A percentile compares a stretch with the other conserved stretches of the same genome.
phyloP scores from a whole-genome alignment of 2,797 vertebrate genomes.

The Agapornis canus region DNA sequence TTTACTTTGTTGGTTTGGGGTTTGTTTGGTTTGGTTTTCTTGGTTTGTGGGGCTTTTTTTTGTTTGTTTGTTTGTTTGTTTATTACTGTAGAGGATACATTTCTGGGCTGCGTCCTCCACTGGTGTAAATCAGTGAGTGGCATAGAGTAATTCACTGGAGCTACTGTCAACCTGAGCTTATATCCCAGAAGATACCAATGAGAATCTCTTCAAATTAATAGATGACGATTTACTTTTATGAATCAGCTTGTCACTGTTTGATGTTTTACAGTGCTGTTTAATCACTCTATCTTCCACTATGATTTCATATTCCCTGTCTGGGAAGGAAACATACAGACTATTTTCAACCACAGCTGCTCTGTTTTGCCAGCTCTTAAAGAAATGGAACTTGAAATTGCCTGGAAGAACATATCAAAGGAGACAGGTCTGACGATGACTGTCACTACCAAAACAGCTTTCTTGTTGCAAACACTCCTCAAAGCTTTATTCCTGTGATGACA shows the following conservation, averaged over 20 bases:
- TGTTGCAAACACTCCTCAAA: background rate
- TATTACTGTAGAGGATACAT: background rate
- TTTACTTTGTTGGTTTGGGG: background rate
- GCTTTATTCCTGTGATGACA: background rate
- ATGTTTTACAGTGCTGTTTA: background rate
- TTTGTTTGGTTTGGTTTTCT: background rate
- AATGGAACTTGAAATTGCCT: background rate
- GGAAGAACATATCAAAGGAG: background rate
- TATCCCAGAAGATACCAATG: background rate
- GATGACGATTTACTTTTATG: background rate
- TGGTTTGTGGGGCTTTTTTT: too few relatives aligned
- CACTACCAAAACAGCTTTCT: background rate
- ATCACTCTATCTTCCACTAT: background rate
- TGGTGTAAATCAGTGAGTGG: background rate
- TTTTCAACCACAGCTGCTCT: background rate
- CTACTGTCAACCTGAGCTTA: background rate
- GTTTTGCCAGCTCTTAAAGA: background rate
- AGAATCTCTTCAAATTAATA: background rate
- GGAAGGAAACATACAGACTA: background rate
- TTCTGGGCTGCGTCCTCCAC: background rate
- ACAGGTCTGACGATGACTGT: background rate
- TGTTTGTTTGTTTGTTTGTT: too few relatives aligned
- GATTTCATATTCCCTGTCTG: background rate
- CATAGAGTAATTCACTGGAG: background rate
- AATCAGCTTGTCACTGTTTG: background rate